A percentile compares a stretch with the other conserved stretches of the same genome.
Evolutionary conservation across 1,140 invertebrate species (phyloP).

Genomic region (Nilaparvata lugens): DNA sequence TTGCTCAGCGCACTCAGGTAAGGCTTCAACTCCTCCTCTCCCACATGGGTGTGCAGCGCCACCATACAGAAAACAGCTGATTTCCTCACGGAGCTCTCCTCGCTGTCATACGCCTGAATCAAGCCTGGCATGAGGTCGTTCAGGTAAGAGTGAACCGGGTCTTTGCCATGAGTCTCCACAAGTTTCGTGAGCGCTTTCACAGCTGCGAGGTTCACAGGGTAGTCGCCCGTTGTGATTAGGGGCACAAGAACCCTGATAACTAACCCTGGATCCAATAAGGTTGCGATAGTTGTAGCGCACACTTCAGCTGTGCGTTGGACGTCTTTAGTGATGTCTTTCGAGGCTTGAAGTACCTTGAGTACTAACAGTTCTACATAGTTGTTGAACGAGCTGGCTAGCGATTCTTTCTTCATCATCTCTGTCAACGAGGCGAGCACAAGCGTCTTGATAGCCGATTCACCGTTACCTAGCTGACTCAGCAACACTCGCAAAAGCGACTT

Average conservation of each 20-base stretch:
- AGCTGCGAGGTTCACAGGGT: conserved; percentile 79
- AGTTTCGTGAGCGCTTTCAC: conserved; percentile 85
- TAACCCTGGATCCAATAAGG: conserved; percentile 19
- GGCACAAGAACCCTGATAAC: conserved; percentile 50
- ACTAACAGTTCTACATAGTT: conserved; percentile 49
- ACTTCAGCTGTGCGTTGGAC: conserved; percentile 22
- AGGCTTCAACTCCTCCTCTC: conserved; percentile 69
- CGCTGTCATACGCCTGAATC: conserved; percentile 77
- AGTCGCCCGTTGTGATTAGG: conserved; percentile 75
- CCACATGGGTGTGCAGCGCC: conserved; percentile 75
- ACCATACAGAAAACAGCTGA: conserved; percentile 94
- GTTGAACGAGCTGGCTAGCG: conserved; percentile 42
- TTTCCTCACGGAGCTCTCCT: conserved; percentile 83
- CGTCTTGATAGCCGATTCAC: conserved; percentile 34
- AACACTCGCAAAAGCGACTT: conserved; percentile 42
- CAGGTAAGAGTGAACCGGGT: conserved; percentile 63
- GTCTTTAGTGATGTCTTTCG: conserved; percentile 45
- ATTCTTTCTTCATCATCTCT: conserved; percentile 42
- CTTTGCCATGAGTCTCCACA: conserved; percentile 55
- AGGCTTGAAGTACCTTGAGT: conserved; percentile 45
- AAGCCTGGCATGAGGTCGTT: conserved; percentile 78
- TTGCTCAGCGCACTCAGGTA: conserved; percentile 68
- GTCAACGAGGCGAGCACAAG: conserved; percentile 38
- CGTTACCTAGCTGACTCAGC: conserved; percentile 40
- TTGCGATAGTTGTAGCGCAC: conserved; percentile 17